Evolutionary conservation across 2,888 invertebrate genomes (phyloP), one percentile per base, ranked within the genome.

Genomic region (Acleris literana): DNA sequence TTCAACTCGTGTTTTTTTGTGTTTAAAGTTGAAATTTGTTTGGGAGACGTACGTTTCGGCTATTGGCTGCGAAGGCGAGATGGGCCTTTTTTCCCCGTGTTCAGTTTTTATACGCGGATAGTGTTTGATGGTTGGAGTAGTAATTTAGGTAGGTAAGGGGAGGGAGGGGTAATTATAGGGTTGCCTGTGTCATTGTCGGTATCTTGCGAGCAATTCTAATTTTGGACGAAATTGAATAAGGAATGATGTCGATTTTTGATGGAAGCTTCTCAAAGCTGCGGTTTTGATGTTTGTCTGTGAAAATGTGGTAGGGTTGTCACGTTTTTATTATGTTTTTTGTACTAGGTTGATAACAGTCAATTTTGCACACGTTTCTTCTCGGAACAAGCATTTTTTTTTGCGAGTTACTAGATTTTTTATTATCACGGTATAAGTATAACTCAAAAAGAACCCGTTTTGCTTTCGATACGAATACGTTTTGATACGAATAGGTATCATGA

Each of bases 171-270:
- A 92, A 91, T 92, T 89, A 90, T 82, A 86, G 88, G 84, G 82
- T 82, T 83, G 80, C 74, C 83, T 87, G 88, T 92, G 92, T 92
- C 92, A 92, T 92, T 92, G 91, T 83, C 86, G 86, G 87, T 81
- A 81, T 80, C 79, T 82, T 78, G 77, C 72, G 77, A 80, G 83
- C 82, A 75, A 72, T 82, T 81, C 87, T 86, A 87, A 86, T 78
- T 81, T 79, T 76, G 75, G 75, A 78, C 75, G 72, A 82, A 83
- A 85, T 85, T 83, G 79, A 82, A 81, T 78, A 71, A 70, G 70
- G 70, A 70, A 61, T 59, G 43, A 52, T 55, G 69, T 69, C 64
- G 67, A 67, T 62, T 67, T 64, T 72, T 69, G 67, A 73, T 72
- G 72, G 69, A 63, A 62, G 46, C 53, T 44, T 69, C 75, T 71